A percentile compares a stretch with the other conserved stretches of the same genome.
These are phyloP conservation scores for Tupiocoris notatus DNA, from an alignment of 2,888 invertebrate genomes.

Conservation along the genomic window DNA sequence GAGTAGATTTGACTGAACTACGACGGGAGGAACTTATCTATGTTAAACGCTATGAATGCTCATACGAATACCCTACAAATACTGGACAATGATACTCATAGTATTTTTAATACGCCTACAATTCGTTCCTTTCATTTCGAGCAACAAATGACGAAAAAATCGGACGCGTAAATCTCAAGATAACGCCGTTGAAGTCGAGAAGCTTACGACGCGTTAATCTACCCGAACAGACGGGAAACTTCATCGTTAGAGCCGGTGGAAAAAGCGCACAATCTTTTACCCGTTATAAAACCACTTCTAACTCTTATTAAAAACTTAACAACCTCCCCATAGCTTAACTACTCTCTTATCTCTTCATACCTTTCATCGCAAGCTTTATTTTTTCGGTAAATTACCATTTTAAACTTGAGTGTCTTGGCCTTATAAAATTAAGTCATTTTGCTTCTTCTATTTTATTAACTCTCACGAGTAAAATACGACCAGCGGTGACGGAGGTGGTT, in stretches of 20 bases:
- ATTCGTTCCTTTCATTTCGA: no score
- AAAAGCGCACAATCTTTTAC: background rate
- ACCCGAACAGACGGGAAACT: background rate
- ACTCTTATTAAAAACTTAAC: constrained; percentile 26
- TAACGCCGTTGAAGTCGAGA: background rate
- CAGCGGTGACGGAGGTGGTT: background rate
- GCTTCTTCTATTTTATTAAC: constrained; percentile 18
- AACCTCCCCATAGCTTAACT: background rate
- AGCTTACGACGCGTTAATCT: background rate
- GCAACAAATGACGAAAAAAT: no score
- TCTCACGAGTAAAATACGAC: background rate
- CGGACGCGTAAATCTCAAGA: background rate
- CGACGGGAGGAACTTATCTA: no score
- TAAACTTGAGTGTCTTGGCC: constrained; percentile 1
- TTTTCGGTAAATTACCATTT: constrained; percentile 10
- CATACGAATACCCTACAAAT: no score
- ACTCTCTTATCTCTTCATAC: background rate
- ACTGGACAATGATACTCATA: no score
- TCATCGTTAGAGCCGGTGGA: background rate
- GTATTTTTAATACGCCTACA: no score
- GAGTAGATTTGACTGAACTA: no score
- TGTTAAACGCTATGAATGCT: no score
- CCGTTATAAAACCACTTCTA: background rate
- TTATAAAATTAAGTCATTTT: constrained; percentile 22
- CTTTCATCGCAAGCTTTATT: background rate